Conservation (phyloP, 1,140 invertebrate species). For the Drosophila sproati region DNA sequence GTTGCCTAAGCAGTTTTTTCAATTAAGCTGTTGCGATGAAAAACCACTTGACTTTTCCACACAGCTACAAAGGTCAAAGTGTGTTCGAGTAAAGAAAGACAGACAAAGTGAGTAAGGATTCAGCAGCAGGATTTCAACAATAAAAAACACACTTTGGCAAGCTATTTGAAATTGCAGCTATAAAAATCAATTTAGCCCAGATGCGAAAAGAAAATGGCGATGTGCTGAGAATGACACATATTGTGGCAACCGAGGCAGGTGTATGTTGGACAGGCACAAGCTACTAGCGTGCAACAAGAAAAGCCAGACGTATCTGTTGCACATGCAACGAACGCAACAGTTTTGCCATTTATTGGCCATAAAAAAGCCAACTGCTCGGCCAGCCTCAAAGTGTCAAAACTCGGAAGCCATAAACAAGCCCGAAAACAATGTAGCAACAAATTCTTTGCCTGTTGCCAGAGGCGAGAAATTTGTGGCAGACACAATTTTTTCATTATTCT, state of each 20-base stretch:
- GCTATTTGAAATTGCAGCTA: conserved; percentile 23
- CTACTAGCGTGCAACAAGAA: not conserved
- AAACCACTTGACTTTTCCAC: conserved; percentile 69
- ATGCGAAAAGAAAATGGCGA: conserved; percentile 23
- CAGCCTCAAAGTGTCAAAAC: conserved; percentile 64
- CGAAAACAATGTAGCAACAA: not conserved
- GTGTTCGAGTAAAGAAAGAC: conserved; percentile 7
- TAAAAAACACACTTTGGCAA: conserved; percentile 15
- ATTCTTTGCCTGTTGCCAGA: conserved; percentile 5
- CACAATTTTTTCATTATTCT: not conserved
- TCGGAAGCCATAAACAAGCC: conserved; percentile 41
- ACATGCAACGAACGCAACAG: conserved; percentile 49
- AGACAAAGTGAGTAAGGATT: conserved; percentile 21
- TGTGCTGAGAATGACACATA: conserved; percentile 9
- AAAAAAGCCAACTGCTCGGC: conserved; percentile 51
- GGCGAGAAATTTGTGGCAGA: not conserved
- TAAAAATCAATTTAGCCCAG: conserved; percentile 40
- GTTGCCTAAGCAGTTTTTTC: conserved; percentile 52
- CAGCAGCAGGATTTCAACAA: not conserved
- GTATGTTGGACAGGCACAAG: conserved; percentile 25
- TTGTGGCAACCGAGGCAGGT: conserved; percentile 27
- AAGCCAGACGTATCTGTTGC: conserved; percentile 45
- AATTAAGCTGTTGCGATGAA: conserved; percentile 60
- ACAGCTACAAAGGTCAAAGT: conserved; percentile 56
- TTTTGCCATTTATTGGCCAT: conserved; percentile 71